Conservation (phyloP, 2,888 invertebrate genomes). For the Thysanoteuthis rhombus region DNA sequence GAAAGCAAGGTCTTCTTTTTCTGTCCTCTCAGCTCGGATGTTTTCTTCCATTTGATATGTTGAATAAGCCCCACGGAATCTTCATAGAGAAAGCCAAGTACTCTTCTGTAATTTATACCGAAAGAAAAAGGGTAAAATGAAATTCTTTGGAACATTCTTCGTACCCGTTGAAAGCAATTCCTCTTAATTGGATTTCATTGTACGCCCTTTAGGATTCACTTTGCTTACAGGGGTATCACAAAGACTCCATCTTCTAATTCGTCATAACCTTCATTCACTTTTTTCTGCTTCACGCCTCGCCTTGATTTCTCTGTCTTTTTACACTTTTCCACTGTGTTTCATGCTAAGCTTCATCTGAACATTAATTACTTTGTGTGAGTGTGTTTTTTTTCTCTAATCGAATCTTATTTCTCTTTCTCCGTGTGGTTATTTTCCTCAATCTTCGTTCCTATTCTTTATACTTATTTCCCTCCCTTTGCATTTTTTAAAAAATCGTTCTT, state of each 20-base stretch:
- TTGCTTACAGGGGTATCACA: neutral
- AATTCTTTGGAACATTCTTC: neutral
- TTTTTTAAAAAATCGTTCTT: neutral
- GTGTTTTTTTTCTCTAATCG: too few species aligned
- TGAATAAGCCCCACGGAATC: neutral
- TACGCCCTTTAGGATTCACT: neutral
- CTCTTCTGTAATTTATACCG: neutral
- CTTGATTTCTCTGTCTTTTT: neutral
- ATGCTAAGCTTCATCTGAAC: too few species aligned
- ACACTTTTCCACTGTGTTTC: too few species aligned
- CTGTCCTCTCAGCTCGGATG: neutral
- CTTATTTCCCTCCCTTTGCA: neutral
- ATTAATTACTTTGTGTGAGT: too few species aligned
- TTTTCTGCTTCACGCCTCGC: neutral
- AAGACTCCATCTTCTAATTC: neutral
- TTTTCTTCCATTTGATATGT: neutral
- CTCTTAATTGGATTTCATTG: neutral
- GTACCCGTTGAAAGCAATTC: neutral
- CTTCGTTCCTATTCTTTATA: neutral
- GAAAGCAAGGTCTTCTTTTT: neutral
- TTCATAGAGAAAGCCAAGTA: neutral
- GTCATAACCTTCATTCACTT: neutral
- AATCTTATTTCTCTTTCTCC: neutral
- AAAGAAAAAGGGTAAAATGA: neutral
- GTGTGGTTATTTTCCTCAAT: neutral